Conservation (phyloP, 2,797 vertebrate genomes). For the Anguilla pacifica region DNA sequence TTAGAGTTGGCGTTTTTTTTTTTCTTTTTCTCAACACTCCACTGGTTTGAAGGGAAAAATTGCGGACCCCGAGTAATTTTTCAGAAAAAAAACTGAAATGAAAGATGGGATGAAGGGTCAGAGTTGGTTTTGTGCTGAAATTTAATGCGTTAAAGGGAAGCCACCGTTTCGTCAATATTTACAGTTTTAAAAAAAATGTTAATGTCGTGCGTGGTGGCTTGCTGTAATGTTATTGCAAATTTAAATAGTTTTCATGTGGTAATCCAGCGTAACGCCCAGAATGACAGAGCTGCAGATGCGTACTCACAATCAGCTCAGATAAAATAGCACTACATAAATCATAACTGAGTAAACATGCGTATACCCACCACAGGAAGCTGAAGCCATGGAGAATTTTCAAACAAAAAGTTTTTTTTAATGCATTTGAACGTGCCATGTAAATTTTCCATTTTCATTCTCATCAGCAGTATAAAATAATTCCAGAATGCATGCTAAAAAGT, state of each 20-base stretch:
- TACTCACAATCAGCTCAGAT: neutral
- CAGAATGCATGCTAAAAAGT: neutral
- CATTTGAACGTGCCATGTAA: neutral
- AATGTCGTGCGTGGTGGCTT: neutral
- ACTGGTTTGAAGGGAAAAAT: constrained; percentile 59
- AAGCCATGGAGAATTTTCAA: neutral
- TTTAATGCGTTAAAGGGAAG: constrained; percentile 16
- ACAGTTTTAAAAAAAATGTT: neutral
- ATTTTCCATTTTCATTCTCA: neutral
- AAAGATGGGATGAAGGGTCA: constrained; percentile 23
- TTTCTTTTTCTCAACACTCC: constrained; percentile 53
- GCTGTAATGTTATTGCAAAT: constrained; percentile 13
- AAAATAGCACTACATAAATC: constrained; percentile 3
- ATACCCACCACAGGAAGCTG: neutral
- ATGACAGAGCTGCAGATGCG: neutral
- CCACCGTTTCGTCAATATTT: constrained; percentile 28
- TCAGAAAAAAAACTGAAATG: constrained; percentile 46
- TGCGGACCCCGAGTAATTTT: constrained; percentile 66
- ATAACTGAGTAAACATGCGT: neutral
- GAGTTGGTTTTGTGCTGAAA: neutral
- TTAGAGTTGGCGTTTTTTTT: constrained; percentile 40
- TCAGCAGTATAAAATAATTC: neutral
- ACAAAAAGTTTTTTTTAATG: neutral
- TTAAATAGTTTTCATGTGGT: constrained; percentile 14
- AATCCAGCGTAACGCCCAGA: neutral